A percentile compares a stretch with the other conserved stretches of the same genome.
Evolutionary conservation across 2,888 invertebrate species (phyloP).

Genomic region (Bellardia pandia): DNA sequence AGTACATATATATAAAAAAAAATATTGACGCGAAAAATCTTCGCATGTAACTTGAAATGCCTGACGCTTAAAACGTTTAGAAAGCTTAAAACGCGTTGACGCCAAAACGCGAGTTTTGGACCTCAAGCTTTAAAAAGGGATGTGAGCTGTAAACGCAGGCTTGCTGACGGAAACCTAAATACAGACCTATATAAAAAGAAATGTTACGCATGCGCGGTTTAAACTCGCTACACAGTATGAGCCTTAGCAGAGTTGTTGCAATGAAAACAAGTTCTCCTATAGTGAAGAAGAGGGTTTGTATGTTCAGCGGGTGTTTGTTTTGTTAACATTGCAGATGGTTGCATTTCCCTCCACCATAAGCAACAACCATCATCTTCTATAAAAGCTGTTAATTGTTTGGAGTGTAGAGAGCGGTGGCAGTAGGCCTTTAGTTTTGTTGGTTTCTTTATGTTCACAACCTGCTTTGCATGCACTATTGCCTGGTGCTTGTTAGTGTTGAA

Average conservation of each 20-base stretch:
- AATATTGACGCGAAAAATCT: too few relatives aligned
- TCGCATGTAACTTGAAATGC: too few relatives aligned
- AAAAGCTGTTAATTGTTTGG: slow-evolving; percentile 34
- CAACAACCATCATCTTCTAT: not conserved
- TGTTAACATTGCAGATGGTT: slow-evolving; percentile 55
- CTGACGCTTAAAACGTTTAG: too few relatives aligned
- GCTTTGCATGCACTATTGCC: slow-evolving; percentile 61
- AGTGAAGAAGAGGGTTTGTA: not conserved
- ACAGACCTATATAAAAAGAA: slow-evolving; percentile 32
- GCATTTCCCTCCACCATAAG: slow-evolving; percentile 24
- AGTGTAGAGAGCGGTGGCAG: not conserved
- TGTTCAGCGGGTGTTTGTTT: slow-evolving; percentile 52
- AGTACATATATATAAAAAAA: too few relatives aligned
- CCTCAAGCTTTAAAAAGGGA: too few relatives aligned
- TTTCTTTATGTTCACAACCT: slow-evolving; percentile 60
- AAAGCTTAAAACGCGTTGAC: too few relatives aligned
- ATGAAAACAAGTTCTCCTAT: not conserved
- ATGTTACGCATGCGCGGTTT: slow-evolving; percentile 69
- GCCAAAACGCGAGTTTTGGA: too few relatives aligned
- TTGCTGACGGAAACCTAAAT: slow-evolving; percentile 55
- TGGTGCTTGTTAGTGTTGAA: slow-evolving; percentile 20
- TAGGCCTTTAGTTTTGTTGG: not conserved
- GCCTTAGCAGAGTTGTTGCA: not conserved
- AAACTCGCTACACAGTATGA: slow-evolving; percentile 37
- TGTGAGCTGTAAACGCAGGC: slow-evolving; percentile 38